Percentiles rank a stretch among this genome's conserved stretches.
These are phyloP conservation scores for Brevimyrus niger DNA, from an alignment of 2,113 vertebrate genomes.

Conservation along the genomic window DNA sequence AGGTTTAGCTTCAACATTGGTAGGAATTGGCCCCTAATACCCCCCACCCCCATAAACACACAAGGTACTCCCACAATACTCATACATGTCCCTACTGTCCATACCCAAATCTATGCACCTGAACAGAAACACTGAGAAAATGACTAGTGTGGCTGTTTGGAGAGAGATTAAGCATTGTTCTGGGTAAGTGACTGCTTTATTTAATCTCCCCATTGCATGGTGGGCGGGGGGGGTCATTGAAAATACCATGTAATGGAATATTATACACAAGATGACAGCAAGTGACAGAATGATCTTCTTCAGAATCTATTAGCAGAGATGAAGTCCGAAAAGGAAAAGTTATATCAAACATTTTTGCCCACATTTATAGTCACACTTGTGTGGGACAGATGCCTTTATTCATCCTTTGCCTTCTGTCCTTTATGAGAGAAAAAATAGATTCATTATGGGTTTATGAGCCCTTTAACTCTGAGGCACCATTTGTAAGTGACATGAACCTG, in stretches of 20 bases:
- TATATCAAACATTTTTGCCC: not conserved
- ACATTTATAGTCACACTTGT: not conserved
- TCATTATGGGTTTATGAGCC: no score
- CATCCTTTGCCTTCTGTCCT: not conserved
- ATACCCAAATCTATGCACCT: not conserved
- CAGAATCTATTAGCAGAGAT: not conserved
- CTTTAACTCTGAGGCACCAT: not conserved
- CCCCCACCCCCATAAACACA: not conserved
- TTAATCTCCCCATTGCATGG: not conserved
- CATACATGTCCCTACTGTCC: not conserved
- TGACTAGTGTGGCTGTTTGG: not conserved
- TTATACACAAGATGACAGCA: not conserved
- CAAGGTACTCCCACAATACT: not conserved
- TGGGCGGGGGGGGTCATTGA: not conserved
- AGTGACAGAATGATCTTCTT: not conserved
- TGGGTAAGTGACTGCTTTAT: not conserved
- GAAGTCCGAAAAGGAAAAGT: not conserved
- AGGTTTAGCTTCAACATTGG: not conserved
- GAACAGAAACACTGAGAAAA: not conserved
- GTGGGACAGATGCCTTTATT: not conserved
- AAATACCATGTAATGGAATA: not conserved
- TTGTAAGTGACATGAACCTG: not conserved
- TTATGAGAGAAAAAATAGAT: not conserved
- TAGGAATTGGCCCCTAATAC: not conserved
- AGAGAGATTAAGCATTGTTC: not conserved